Evolutionary conservation across 2,888 invertebrate genomes (phyloP).

Genomic region (Creontiades dilutus): DNA sequence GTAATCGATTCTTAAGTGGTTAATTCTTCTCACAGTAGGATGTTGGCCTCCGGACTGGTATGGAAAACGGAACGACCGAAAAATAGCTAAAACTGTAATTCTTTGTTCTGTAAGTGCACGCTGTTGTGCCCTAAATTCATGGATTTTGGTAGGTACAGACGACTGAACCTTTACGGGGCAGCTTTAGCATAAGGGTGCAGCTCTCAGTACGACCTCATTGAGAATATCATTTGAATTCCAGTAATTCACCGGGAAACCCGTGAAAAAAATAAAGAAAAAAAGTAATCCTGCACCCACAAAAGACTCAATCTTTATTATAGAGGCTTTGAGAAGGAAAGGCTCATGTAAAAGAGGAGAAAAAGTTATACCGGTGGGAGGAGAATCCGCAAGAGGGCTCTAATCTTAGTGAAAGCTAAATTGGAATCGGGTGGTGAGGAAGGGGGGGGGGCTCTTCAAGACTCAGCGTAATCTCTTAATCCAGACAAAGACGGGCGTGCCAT

Average conservation of each 20-base stretch:
- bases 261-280: neutral
- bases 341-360: conserved; percentile 35
- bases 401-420: conserved; percentile 49
- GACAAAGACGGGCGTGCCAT: conserved; percentile 51
- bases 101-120: neutral
- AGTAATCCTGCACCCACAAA: conserved; percentile 13
- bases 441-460: neutral
- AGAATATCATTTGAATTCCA: neutral
- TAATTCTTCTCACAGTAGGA: too few species aligned
- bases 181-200: too few species aligned
- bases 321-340: conserved; percentile 32
- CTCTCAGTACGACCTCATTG: too few species aligned
- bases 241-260: conserved; percentile 10
- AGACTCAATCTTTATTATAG: conserved; percentile 39
- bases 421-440: neutral
- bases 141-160: too few species aligned
- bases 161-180: too few species aligned
- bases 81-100: neutral
- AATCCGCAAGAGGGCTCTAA: conserved; percentile 43
- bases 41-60: too few species aligned
- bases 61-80: too few species aligned
- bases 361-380: conserved; percentile 18
- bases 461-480: conserved; percentile 56
- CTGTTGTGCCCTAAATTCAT: too few species aligned
- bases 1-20: too few species aligned